Conservation (phyloP, 2,888 invertebrate species). For the Agrotis ipsilon region DNA sequence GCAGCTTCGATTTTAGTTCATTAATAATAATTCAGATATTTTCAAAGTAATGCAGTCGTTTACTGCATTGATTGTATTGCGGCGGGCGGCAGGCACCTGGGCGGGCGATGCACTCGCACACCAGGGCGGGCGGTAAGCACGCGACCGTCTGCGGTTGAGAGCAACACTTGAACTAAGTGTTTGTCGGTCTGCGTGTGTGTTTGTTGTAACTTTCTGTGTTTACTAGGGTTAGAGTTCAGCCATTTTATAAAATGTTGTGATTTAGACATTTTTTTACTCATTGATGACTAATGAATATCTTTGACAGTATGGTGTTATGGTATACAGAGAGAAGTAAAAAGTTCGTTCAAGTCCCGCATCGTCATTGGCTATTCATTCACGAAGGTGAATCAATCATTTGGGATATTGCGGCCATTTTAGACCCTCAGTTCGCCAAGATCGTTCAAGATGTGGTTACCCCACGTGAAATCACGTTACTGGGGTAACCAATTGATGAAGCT, state of each 20-base stretch:
- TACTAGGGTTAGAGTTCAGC: not conserved
- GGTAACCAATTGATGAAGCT: no score
- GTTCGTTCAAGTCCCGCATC: no score
- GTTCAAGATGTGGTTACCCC: no score
- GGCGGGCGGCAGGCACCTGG: constrained; percentile 7
- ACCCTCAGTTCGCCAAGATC: no score
- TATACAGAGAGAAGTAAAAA: no score
- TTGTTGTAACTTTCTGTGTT: constrained; percentile 15
- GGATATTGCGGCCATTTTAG: no score
- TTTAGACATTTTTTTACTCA: no score
- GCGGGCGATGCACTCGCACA: constrained; percentile 17
- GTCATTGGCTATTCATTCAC: no score
- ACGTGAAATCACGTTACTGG: no score
- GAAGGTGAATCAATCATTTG: no score
- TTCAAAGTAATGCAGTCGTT: constrained; percentile 4
- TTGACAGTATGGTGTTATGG: no score
- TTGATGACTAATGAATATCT: no score
- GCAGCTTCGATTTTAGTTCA: not conserved
- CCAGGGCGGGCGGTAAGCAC: constrained; percentile 38
- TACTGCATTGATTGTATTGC: constrained; percentile 27
- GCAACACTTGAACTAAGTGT: constrained; percentile 40
- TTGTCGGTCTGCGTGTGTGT: constrained; percentile 26
- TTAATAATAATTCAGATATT: not conserved
- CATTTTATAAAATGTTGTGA: not conserved
- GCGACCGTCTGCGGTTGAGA: constrained; percentile 45